Percentiles rank a stretch among this genome's conserved stretches.
These are phyloP conservation scores for Leucoma salicis DNA, from an alignment of 2,888 invertebrate species.

Conservation along the genomic window DNA sequence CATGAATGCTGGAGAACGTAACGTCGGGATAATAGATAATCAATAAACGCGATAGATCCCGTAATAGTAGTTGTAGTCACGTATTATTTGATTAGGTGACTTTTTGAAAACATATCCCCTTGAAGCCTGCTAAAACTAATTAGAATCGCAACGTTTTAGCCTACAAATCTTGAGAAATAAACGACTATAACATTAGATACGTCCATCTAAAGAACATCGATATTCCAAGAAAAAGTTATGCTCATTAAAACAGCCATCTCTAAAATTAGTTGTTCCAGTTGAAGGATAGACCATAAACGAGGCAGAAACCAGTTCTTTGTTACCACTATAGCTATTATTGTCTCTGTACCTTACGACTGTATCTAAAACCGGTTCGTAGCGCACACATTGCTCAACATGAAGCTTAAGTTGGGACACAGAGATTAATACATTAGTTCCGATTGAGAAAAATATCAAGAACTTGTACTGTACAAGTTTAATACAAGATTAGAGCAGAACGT, in stretches of 20 bases:
- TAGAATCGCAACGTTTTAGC: too few species aligned
- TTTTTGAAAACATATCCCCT: too few species aligned
- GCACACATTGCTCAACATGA: conserved; percentile 3
- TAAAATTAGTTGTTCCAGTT: conserved; percentile 44
- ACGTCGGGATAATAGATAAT: too few species aligned
- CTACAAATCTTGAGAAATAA: too few species aligned
- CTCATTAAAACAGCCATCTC: conserved; percentile 37
- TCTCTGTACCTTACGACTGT: conserved; percentile 38
- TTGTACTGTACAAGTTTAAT: conserved; percentile 6
- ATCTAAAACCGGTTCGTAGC: conserved; percentile 33
- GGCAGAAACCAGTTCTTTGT: conserved; percentile 62
- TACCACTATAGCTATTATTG: conserved; percentile 40
- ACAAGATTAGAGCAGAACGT: conserved; percentile 14
- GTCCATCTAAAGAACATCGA: conserved; percentile 26
- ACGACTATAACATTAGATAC: too few species aligned
- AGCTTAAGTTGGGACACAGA: conserved; percentile 30
- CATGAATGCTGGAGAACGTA: too few species aligned
- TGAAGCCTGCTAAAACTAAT: too few species aligned
- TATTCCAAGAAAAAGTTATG: conserved; percentile 26
- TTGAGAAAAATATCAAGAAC: conserved; percentile 35
- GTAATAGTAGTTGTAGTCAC: too few species aligned
- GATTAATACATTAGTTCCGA: conserved; percentile 40
- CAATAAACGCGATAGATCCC: too few species aligned
- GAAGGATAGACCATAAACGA: conserved; percentile 46
- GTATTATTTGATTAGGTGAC: too few species aligned